A percentile compares a stretch with the other conserved stretches of the same genome.
phyloP scores from a whole-genome alignment of 2,888 invertebrate genomes.

The Notodonta dromedarius region DNA sequence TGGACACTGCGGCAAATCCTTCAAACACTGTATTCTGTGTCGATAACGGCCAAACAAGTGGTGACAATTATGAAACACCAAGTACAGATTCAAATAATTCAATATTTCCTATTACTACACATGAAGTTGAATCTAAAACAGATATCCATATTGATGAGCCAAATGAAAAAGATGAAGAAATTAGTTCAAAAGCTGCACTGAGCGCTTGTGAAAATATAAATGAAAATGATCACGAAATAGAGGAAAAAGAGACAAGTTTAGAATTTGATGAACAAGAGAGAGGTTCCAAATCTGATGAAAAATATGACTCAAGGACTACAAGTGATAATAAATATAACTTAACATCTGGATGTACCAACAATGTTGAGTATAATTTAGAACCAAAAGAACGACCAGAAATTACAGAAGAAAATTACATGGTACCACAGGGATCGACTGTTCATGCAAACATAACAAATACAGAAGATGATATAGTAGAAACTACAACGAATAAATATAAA shows the following conservation, averaged over 20 bases:
- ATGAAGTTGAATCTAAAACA: too few relatives aligned
- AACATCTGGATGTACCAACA: background rate
- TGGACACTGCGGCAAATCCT: slow-evolving; percentile 33
- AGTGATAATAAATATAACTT: background rate
- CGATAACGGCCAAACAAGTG: background rate
- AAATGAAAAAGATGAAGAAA: background rate
- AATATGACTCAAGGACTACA: background rate
- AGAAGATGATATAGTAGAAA: background rate
- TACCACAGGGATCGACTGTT: slow-evolving; percentile 10
- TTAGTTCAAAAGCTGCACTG: too few relatives aligned
- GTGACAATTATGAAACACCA: background rate
- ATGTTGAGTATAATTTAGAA: background rate
- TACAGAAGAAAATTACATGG: slow-evolving; percentile 8
- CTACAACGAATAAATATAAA: slow-evolving; percentile 4
- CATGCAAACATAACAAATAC: slow-evolving; percentile 1
- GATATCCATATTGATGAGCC: too few relatives aligned
- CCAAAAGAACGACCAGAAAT: background rate
- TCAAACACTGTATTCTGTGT: slow-evolving; percentile 20
- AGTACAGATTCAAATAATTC: background rate
- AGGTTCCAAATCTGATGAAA: background rate
- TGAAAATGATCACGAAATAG: too few relatives aligned
- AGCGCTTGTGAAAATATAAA: too few relatives aligned
- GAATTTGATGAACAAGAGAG: background rate
- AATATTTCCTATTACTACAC: too few relatives aligned
- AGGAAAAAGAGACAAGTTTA: too few relatives aligned